Evolutionary conservation across 2,113 vertebrate species (phyloP), one percentile per base, ranked within the genome.

Genomic region (Cheirogaleus medius): DNA sequence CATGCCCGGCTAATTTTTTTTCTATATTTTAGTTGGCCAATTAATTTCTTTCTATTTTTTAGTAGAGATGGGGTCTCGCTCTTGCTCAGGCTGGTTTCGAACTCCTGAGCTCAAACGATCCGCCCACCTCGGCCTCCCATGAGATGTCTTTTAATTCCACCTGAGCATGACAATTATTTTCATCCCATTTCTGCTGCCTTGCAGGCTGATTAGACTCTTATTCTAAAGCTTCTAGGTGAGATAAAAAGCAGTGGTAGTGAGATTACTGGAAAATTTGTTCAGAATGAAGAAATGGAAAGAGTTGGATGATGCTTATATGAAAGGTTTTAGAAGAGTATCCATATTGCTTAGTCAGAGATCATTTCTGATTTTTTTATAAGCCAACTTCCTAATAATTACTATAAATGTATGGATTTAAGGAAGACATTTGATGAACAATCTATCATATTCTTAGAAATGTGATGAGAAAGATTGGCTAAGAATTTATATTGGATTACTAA

Each of bases 321-420:
- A 64, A 82, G 83, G 2, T 32, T 94, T 73, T 52, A 52, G 63
- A 74, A 87, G 49, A 81, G 4, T 37, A 18, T 64, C 73, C 63
- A 0, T 54, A 13, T 42, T 44, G 47, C 42, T 78, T 82, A 71
- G 18, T 74, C 34, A n/a, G 42, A 49, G 47, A 74, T 90, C 23
- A 82, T 76, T 94, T 94, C 49, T 86, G 29, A 47, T 86, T 92
- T 95, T 85, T 86, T 92, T 37, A 88, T 78, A 71, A 94, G 44
- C n/a, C 64, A 73, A 3, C 10, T 37, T 25, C 66, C 49, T 39
- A 56, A 89, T 74, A 92, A 66, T 49, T 49, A 47, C 27, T 64
- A n/a, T 49, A 56, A 68, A 69, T 54, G 1, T 64, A 47, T 78
- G 37, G 42, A 47, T 18, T 69, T 44, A 87, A 85, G 14, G 63